Evolutionary conservation across 2,113 vertebrate genomes (phyloP), one percentile per base, ranked within the genome.

Genomic region (Marmota monax): DNA sequence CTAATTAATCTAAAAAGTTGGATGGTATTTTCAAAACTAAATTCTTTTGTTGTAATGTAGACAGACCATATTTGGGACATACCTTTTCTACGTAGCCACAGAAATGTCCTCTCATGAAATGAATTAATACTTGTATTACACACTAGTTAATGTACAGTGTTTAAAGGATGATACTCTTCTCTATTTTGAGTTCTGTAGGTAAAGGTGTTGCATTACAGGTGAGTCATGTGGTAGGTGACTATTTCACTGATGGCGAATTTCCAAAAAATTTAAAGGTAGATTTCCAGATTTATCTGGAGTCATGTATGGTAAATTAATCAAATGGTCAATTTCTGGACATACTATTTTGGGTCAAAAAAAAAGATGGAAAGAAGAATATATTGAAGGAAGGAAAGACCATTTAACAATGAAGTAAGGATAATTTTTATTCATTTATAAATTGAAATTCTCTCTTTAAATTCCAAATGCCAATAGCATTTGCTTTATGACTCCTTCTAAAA

Each of bases 401-500:
- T 2, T 80, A 34, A 34, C 11, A 90, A 7, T 20, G 20, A 96
- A 91, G 4, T 74, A 74, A 88, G 69, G 88, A 79, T 2, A 79
- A 53, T 69, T 90, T 51, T 86, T 51, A 80, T 11, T 56, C 4
- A 22, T 39, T 18, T n/a, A 17, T 77, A 27, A 34, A 45, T 17
- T 88, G 37, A 83, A 94, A 76, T 85, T 85, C 16, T 94, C 63
- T 85, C 16, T 94, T 63, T 58, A 79, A 67, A 39, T 93, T 96
- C 22, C 48, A 69, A 78, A 51, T 29, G 56, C 48, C 7, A 90
- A 10, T 5, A 34, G 14, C 34, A 17, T 4, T 83, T 65, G 7
- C 27, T 90, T 94, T 82, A 70, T 29, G 17, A 53, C 91, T 91
- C n/a, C 32, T 93, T 85, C 12, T 37, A 16, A 25, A 74, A n/a